Evolutionary conservation across 2,888 invertebrate genomes (phyloP), one percentile per base, ranked within the genome.

Genomic region (Andrena camellia): DNA sequence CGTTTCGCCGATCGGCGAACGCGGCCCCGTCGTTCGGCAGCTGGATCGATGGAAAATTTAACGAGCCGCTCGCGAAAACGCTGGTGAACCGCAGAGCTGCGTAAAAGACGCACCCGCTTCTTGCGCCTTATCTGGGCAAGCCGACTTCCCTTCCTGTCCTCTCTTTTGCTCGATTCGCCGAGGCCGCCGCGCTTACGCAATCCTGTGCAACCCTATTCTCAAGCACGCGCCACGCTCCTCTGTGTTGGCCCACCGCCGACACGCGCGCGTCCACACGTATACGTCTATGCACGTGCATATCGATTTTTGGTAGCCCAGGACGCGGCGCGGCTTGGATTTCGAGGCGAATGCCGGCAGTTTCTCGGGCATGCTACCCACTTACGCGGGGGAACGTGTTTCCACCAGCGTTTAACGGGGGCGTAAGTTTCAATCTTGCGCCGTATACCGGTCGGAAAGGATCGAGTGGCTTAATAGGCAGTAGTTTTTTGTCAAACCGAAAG

Each of bases 191-290:
- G 66, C 62, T 83, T 82, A 78, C 82, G 68, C 82, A 78, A 83
- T 78, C 62, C 66, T 78, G 48, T 35, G 82, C 78, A 83, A 83
- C 63, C 70, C 73, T 78, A 35, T 79, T 70, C 60, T 29, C 69
- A 31, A 67, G 29, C 80, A 74, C 70, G 80, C 54, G 71, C 59
- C 81, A 4, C 33, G 50, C 2, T 8, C 29, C 31, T 17, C 48
- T 26, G 59, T 66, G 10, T 64, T 57, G 62, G 20, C 54, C 20
- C 20, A n/a, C 52, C 13, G 10, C 26, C 13, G 13, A 33, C 62
- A 8, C 17, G 13, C 8, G 59, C 26, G 29, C 10, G 4, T 23
- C 13, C 20, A 17, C 1, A 42, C 42, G 42, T 17, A 6, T 29
- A n/a, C 35, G 13, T 23, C 2, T 52, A 20, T 71, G 29, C 42